Percentiles rank a stretch among this genome's conserved stretches.
Evolutionary conservation across 2,888 invertebrate genomes (phyloP).

Genomic region (Diarsia dahlii): DNA sequence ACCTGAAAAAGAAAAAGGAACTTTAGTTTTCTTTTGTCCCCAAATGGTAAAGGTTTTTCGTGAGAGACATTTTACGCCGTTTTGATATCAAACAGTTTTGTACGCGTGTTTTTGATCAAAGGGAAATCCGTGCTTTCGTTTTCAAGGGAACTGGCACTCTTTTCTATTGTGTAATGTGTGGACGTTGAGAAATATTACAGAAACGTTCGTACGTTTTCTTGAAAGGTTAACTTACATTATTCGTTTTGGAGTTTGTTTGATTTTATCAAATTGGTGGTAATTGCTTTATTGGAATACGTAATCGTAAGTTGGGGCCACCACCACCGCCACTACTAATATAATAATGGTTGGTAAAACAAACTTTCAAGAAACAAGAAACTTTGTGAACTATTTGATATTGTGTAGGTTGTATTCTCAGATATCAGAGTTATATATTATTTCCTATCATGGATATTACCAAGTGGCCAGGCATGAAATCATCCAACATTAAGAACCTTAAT

Average conservation of each 20-base stretch:
- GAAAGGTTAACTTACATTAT: background rate
- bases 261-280: background rate
- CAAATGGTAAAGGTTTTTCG: slow-evolving; percentile 37
- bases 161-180: slow-evolving; percentile 22
- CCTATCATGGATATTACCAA: too few relatives aligned
- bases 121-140: slow-evolving; percentile 42
- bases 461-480: too few relatives aligned
- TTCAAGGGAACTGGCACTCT: slow-evolving; percentile 22
- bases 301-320: too few relatives aligned
- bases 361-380: too few relatives aligned
- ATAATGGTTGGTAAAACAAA: too few relatives aligned
- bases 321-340: too few relatives aligned
- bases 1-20: slow-evolving; percentile 70
- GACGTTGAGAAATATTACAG: slow-evolving; percentile 18
- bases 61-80: slow-evolving; percentile 34
- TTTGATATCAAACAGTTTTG: slow-evolving; percentile 59
- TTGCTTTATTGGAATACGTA: background rate
- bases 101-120: slow-evolving; percentile 55
- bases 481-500: too few relatives aligned
- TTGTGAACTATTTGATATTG: too few relatives aligned
- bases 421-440: too few relatives aligned
- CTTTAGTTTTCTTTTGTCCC: slow-evolving; percentile 53
- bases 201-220: slow-evolving; percentile 8
- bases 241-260: background rate
- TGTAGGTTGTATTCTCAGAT: too few relatives aligned